phyloP scores from a whole-genome alignment of 2,888 invertebrate genomes.

The Melinaea marsaeus region DNA sequence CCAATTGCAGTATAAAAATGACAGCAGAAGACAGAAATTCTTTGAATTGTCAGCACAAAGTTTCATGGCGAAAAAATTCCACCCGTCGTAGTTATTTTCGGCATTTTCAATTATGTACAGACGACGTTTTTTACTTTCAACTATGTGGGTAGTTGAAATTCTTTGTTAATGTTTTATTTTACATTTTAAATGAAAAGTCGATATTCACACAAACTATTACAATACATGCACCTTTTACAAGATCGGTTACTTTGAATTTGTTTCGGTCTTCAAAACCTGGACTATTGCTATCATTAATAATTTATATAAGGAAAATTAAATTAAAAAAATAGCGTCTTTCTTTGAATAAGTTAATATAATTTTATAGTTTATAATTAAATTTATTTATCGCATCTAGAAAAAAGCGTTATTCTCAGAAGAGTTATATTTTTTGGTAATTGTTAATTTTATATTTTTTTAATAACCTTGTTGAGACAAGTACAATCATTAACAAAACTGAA shows the following conservation, averaged over 20 bases:
- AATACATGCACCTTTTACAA: neutral
- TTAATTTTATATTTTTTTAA: too few relatives aligned
- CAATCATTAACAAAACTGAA: too few relatives aligned
- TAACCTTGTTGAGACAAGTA: too few relatives aligned
- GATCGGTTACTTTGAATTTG: too few relatives aligned
- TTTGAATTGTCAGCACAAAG: conserved; percentile 52
- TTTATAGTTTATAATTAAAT: too few relatives aligned
- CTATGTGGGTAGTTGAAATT: conserved; percentile 28
- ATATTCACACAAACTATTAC: neutral
- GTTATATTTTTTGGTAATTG: too few relatives aligned
- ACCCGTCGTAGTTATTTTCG: conserved; percentile 57
- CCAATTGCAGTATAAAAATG: conserved; percentile 35
- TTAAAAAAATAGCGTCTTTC: neutral
- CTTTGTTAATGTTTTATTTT: conserved; percentile 25
- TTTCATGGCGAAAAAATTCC: conserved; percentile 47
- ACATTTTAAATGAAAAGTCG: conserved; percentile 22
- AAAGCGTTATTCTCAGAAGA: too few relatives aligned
- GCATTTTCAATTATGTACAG: conserved; percentile 68
- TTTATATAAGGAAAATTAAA: neutral
- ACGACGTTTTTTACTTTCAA: conserved; percentile 38
- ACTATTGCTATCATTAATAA: neutral
- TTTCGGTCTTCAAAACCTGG: too few relatives aligned
- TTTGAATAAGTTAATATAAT: too few relatives aligned
- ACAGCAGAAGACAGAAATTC: conserved; percentile 51
- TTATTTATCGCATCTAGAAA: too few relatives aligned